Conservation (phyloP, 2,797 vertebrate species). For the Psittacula derbiana region DNA sequence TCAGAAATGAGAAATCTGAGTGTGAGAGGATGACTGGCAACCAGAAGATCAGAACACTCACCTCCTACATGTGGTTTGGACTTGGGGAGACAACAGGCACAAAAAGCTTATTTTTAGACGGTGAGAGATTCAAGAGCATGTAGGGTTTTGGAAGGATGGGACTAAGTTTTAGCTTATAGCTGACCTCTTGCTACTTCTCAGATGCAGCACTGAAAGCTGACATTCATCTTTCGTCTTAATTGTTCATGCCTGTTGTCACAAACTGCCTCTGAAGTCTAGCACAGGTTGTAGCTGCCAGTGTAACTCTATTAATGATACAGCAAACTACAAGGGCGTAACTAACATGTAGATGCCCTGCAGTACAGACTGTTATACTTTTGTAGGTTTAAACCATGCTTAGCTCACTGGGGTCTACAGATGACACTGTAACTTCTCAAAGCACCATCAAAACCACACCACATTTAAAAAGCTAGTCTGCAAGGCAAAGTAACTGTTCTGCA, state of each 20-base stretch:
- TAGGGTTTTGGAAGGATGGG: not conserved
- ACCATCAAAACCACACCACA: not conserved
- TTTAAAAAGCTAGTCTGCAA: not conserved
- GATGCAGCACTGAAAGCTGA: not conserved
- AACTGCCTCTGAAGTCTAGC: not conserved
- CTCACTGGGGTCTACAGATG: not conserved
- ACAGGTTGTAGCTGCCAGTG: not conserved
- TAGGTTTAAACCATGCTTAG: not conserved
- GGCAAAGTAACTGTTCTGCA: not conserved
- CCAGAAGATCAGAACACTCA: not conserved
- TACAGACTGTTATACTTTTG: not conserved
- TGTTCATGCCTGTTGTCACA: not conserved
- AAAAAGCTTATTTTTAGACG: not conserved
- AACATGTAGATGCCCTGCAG: not conserved
- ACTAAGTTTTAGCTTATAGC: not conserved
- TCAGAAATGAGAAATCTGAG: not conserved
- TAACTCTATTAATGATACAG: not conserved
- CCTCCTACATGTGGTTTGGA: not conserved
- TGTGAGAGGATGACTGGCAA: not conserved
- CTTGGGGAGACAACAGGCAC: not conserved
- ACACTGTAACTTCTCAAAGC: not conserved
- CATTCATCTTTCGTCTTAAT: not conserved
- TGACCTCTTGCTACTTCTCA: not conserved
- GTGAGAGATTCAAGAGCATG: not conserved
- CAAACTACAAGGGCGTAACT: not conserved